These are phyloP conservation scores for Chauna torquata DNA, from an alignment of 2,113 vertebrate species.

Conservation along the genomic window DNA sequence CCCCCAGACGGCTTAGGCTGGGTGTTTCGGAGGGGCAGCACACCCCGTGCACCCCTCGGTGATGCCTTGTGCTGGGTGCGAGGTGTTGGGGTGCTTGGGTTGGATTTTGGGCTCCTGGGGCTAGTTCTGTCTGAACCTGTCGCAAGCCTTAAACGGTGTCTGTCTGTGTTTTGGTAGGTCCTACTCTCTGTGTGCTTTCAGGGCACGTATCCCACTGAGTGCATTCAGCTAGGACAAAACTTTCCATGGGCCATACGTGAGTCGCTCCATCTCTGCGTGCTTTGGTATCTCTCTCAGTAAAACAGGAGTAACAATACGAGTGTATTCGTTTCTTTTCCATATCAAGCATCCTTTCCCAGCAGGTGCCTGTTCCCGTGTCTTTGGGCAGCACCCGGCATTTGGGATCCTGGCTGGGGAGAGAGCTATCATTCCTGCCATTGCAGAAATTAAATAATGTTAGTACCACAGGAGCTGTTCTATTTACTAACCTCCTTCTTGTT, in stretches of 20 bases:
- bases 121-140: too few relatives aligned
- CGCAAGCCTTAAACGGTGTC: too few relatives aligned
- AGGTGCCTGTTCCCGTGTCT: background rate
- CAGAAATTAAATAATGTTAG: background rate
- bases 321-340: background rate
- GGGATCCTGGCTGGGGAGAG: background rate
- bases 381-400: background rate
- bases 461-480: background rate
- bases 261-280: rapidly evolving
- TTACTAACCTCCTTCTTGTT: background rate
- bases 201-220: background rate
- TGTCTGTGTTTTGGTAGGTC: background rate
- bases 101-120: background rate
- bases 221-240: too few relatives aligned
- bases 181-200: rapidly evolving
- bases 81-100: background rate
- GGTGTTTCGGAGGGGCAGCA: background rate
- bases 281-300: background rate
- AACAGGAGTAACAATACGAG: background rate
- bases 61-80: background rate
- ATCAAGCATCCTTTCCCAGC: background rate
- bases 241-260: too few relatives aligned
- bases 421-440: background rate
- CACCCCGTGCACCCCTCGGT: background rate
- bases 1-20: background rate